phyloP scores from a whole-genome alignment of 2,888 invertebrate genomes.

The Vandiemenella viatica region DNA sequence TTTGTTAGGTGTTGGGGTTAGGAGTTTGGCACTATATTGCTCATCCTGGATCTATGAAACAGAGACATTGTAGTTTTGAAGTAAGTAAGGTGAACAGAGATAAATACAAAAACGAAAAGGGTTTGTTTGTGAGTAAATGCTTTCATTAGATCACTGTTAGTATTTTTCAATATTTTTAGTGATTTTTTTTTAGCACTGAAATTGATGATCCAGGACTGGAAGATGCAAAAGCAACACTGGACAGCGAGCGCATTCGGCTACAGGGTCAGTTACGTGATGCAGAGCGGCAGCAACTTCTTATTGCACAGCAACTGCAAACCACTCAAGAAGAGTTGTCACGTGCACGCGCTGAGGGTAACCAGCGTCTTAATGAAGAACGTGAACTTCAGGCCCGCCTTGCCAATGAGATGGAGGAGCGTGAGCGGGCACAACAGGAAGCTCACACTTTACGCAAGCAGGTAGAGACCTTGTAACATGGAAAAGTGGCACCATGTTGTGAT shows the following conservation, averaged over 20 bases:
- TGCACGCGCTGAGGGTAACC: constrained; percentile 46
- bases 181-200: background rate
- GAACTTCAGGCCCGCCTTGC: constrained; percentile 27
- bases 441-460: constrained; percentile 60
- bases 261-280: constrained; percentile 51
- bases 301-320: constrained; percentile 26
- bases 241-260: constrained; percentile 60
- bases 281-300: constrained; percentile 54
- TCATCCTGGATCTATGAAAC: no score
- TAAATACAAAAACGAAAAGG: no score
- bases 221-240: constrained; percentile 57
- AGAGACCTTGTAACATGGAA: no score
- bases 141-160: no score
- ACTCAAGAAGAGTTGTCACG: constrained; percentile 47
- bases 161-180: no score
- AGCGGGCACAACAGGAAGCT: constrained; percentile 55
- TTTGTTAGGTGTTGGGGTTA: no score
- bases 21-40: no score
- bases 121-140: no score
- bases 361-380: constrained; percentile 33
- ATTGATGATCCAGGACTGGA: constrained; percentile 41
- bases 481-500: no score
- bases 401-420: constrained; percentile 64
- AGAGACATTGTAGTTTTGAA: no score
- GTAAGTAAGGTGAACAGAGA: no score